Conservation (phyloP, 2,113 vertebrate genomes). For the Eubucco bourcierii region DNA sequence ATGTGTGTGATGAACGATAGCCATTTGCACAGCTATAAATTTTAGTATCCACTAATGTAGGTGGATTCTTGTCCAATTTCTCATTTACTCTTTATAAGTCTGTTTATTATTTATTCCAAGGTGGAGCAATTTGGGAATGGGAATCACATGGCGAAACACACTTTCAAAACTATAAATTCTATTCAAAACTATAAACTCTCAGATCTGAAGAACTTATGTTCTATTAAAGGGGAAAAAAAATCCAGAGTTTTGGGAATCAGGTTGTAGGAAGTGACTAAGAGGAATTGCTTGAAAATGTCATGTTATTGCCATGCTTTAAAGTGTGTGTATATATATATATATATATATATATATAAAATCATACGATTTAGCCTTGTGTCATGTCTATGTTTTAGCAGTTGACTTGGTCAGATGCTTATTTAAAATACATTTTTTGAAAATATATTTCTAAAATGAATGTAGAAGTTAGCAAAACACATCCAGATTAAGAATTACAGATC, state of each 20-base stretch:
- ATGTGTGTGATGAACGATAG: neutral
- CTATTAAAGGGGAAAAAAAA: neutral
- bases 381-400: neutral
- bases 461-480: conserved; percentile 31
- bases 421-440: neutral
- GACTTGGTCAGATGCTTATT: conserved; percentile 13
- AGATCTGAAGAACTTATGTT: neutral
- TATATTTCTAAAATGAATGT: conserved; percentile 33
- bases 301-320: neutral
- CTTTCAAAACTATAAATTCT: neutral
- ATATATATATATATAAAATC: neutral
- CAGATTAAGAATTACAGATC: conserved; percentile 39
- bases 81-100: neutral
- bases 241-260: neutral
- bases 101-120: neutral
- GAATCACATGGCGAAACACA: neutral
- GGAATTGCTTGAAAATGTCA: neutral
- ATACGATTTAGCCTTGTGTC: neutral
- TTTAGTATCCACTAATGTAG: neutral
- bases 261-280: neutral
- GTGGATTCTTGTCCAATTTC: neutral
- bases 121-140: neutral
- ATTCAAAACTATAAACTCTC: neutral
- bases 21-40: neutral
- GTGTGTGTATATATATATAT: too few species aligned